Base-by-base conservation (phyloP, 2,113 vertebrate species). In the Cryptotis parvus region DNA sequence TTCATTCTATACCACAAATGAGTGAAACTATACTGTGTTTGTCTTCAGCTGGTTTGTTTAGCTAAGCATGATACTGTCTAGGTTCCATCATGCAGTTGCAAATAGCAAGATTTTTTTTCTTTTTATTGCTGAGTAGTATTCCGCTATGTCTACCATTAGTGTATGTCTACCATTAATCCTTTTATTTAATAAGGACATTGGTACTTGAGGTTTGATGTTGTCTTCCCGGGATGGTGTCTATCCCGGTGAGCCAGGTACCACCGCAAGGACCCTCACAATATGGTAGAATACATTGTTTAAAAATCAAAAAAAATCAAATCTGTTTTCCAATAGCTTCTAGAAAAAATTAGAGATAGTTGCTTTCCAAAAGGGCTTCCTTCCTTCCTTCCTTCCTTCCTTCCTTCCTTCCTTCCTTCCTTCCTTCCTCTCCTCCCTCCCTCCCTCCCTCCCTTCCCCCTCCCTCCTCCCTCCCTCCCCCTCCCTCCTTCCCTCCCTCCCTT, bases 241-340 rank as follows among this genome's bases (percentile, higher is more conserved):
- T n/a, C n/a, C n/a, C n/a, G n/a, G 68, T 27, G 65, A 91, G n/a
- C 33, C 61, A 72, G 29, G 9, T 61, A 39, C 72, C 33, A 41
- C 45, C 29, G 83, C 55, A 35, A 12, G 45, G 55, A 27, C 37
- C 15, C 4, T n/a, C 69, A 24, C 27, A 6, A 12, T n/a, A 29
- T 15, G 11, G n/a, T 18, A 27, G 61, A 70, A 49, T 31, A 37
- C 18, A 35, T n/a, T n/a, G 39, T 75, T 58, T 22, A 43, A 76
- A 88, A 83, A 89, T 88, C 35, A 74, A 88, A 86, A 43, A 76
- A 88, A 83, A 89, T 88, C 35, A 74, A 88, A 86, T 74, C 4
- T 70, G 20, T 29, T 83, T 61, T 31, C 29, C 16, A 33, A 85
- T 35, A 80, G 49, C 12, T 18, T 41, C 69, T 22, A 66, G 74